A percentile compares a stretch with the other conserved stretches of the same genome.
Conservation (phyloP, 2,888 invertebrate species). For the Chrysolina americana region DNA sequence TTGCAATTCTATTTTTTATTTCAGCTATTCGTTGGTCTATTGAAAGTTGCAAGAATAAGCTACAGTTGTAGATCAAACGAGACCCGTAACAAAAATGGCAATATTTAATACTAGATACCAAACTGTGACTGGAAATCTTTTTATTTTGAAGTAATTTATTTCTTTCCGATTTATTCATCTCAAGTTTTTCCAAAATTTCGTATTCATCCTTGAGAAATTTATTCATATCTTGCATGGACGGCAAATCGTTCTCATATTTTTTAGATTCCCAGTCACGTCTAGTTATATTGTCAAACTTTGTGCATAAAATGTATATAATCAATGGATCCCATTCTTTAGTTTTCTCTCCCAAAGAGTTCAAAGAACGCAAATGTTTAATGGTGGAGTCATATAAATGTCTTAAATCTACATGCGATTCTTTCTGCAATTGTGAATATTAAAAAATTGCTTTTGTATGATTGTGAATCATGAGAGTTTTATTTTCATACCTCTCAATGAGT, state of each 20-base stretch:
- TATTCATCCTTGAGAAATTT: neutral
- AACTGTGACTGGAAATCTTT: neutral
- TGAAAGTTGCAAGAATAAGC: neutral
- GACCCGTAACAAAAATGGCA: neutral
- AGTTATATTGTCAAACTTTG: neutral
- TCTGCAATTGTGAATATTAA: neutral
- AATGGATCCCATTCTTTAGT: neutral
- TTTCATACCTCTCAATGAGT: neutral
- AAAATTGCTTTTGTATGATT: neutral
- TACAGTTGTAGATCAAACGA: neutral
- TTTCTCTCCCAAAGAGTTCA: neutral
- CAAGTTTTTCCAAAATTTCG: neutral
- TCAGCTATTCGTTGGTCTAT: neutral
- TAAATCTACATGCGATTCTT: neutral
- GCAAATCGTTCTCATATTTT: neutral
- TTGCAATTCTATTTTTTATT: neutral
- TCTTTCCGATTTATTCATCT: neutral
- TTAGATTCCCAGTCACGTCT: neutral
- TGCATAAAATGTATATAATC: neutral
- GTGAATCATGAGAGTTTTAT: neutral
- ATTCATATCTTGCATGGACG: neutral
- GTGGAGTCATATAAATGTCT: neutral
- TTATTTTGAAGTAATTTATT: neutral
- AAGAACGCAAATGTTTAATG: neutral
- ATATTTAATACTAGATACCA: neutral